A percentile compares a stretch with the other conserved stretches of the same genome.
Evolutionary conservation across 2,888 invertebrate species (phyloP).

Genomic region (Tiliacea aurago): DNA sequence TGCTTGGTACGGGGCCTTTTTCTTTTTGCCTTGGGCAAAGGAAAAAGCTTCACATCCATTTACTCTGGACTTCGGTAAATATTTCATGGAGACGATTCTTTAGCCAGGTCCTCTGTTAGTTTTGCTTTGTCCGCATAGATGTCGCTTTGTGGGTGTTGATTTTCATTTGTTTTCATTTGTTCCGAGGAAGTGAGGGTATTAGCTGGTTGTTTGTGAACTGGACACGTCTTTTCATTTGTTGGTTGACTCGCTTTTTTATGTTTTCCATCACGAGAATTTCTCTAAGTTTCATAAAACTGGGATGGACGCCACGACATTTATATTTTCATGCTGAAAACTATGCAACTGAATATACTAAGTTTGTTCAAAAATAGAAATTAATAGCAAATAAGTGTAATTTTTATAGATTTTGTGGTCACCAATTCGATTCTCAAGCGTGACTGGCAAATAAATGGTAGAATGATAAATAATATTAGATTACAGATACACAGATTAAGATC

Average conservation of each 20-base stretch:
- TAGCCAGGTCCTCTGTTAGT: slow-evolving; percentile 3
- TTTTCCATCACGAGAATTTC: not conserved
- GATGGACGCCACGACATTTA: not conserved
- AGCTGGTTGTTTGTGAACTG: not conserved
- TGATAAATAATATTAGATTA: not conserved
- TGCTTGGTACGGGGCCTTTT: slow-evolving; percentile 2
- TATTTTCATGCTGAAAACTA: not conserved
- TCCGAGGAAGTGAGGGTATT: not conserved
- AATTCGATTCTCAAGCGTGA: not conserved
- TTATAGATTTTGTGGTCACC: not conserved
- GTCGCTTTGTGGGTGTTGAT: slow-evolving; percentile 14
- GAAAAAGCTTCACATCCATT: slow-evolving; percentile 15
- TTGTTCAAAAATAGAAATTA: not conserved
- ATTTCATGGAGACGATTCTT: slow-evolving; percentile 6
- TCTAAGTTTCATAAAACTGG: not conserved
- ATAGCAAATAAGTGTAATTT: not conserved
- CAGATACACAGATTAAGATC: no score
- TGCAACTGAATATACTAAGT: not conserved
- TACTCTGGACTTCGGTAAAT: slow-evolving; percentile 7
- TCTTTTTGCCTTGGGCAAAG: slow-evolving; percentile 5
- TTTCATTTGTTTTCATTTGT: slow-evolving; percentile 11
- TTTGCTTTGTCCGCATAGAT: slow-evolving; percentile 20
- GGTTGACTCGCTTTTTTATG: not conserved
- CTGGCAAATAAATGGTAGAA: not conserved
- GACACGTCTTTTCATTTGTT: not conserved